Evolutionary conservation across 2,888 invertebrate genomes (phyloP).

Genomic region (Lithodes maja): DNA sequence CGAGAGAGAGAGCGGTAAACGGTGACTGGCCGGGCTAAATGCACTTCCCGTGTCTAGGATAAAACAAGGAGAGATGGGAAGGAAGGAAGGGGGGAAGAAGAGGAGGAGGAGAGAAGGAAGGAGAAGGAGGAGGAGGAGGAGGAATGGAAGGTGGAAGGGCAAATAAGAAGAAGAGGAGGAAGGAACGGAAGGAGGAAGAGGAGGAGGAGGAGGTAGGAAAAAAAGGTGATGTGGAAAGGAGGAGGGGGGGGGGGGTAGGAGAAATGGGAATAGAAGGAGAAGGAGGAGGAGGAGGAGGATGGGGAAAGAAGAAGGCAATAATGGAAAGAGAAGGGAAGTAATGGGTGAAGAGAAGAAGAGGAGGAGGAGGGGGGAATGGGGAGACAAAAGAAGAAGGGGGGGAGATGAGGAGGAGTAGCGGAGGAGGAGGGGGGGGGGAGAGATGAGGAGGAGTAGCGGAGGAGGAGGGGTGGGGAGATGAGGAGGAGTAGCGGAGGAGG

Average conservation of each 20-base stretch:
- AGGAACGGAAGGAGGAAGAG: neutral
- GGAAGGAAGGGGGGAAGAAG: conserved; percentile 25
- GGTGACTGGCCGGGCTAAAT: conserved; percentile 41
- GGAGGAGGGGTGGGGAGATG: neutral
- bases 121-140: neutral
- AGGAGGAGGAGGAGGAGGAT: neutral
- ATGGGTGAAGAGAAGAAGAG: neutral
- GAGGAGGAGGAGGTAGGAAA: neutral
- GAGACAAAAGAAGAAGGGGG: neutral
- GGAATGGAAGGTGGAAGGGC: neutral
- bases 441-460: too few relatives aligned
- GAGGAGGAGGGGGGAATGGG: neutral
- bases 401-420: neutral
- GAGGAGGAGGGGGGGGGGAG: too few relatives aligned
- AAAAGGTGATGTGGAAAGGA: conserved; percentile 3
- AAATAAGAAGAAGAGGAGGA: neutral
- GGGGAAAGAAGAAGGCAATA: neutral
- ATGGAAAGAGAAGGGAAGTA: neutral
- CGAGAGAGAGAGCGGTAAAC: conserved; percentile 42
- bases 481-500: neutral
- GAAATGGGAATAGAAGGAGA: neutral
- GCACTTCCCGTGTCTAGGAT: conserved; percentile 47
- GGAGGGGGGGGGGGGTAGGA: neutral
- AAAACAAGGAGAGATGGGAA: conserved; percentile 45
- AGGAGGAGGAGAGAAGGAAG: neutral